Conservation (phyloP, 2,797 vertebrate species). For the Enteromius unitaeniatus region DNA sequence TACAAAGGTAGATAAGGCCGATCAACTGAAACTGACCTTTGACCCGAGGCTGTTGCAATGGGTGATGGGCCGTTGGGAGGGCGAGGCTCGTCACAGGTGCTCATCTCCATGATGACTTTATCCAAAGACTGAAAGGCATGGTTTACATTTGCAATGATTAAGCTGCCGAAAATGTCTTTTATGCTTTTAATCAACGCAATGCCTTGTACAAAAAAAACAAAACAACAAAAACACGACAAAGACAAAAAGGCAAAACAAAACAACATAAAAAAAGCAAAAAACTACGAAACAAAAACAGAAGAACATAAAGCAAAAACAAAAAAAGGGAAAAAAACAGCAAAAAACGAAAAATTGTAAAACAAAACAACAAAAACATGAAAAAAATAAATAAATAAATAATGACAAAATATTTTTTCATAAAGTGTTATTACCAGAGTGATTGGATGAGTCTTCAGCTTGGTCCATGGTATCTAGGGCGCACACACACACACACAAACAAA, state of each 20-base stretch:
- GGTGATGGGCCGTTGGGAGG: slow-evolving; percentile 95
- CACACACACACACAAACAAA: not conserved
- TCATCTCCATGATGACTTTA: slow-evolving; percentile 99
- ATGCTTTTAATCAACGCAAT: not conserved
- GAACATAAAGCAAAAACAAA: not conserved
- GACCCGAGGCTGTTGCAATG: slow-evolving; percentile 95
- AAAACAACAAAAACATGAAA: not conserved
- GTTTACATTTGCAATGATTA: not conserved
- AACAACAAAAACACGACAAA: not conserved
- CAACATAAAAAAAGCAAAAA: not conserved
- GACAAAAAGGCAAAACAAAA: not conserved
- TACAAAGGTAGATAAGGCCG: not conserved
- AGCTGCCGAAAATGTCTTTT: not conserved
- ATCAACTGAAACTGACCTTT: slow-evolving; percentile 82
- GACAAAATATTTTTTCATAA: not conserved
- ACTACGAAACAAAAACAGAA: not conserved
- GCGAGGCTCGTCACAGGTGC: slow-evolving; percentile 96
- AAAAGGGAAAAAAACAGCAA: not conserved
- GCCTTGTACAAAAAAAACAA: not conserved
- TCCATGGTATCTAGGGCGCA: slow-evolving; percentile 92
- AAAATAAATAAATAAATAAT: not conserved
- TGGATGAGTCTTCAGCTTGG: slow-evolving; percentile 97
- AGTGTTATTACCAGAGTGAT: slow-evolving; percentile 86
- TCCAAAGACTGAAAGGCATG: slow-evolving; percentile 86
- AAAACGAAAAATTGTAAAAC: not conserved